Conservation (phyloP, 2,113 vertebrate genomes). For the Emydocephalus ijimae region DNA sequence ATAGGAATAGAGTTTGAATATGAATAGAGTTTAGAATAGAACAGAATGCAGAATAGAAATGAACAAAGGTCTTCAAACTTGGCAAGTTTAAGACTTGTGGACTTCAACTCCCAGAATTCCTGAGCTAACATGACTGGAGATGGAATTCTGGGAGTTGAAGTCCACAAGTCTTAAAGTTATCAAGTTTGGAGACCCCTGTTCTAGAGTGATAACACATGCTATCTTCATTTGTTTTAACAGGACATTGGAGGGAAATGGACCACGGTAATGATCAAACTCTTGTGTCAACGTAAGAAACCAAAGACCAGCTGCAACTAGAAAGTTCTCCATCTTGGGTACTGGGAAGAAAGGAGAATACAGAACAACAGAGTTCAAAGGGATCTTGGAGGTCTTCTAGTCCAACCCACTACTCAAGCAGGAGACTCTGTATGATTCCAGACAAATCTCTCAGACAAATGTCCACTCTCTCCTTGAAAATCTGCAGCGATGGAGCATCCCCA, state of each 20-base stretch:
- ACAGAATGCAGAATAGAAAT: too few relatives aligned
- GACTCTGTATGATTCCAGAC: background rate
- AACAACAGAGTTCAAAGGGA: too few relatives aligned
- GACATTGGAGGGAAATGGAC: constrained; percentile 24
- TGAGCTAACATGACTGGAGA: too few relatives aligned
- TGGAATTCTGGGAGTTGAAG: too few relatives aligned
- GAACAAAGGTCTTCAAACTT: too few relatives aligned
- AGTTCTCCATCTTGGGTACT: background rate
- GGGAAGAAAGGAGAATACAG: background rate
- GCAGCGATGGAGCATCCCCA: too few relatives aligned
- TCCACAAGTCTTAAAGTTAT: too few relatives aligned
- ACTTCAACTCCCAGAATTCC: too few relatives aligned
- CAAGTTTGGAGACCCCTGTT: background rate
- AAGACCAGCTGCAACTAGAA: background rate
- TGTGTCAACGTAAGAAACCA: constrained; percentile 38
- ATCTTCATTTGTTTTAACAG: constrained; percentile 30
- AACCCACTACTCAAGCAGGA: background rate
- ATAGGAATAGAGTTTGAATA: too few relatives aligned
- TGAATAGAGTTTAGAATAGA: too few relatives aligned
- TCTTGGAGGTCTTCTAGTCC: too few relatives aligned
- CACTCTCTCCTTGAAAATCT: background rate
- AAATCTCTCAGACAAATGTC: background rate
- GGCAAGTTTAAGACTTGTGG: too few relatives aligned
- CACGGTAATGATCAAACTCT: constrained; percentile 37
- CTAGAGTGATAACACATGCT: constrained; percentile 33